Evolutionary conservation across 2,888 invertebrate species (phyloP), one percentile per base, ranked within the genome.

Genomic region (Monochamus alternatus): DNA sequence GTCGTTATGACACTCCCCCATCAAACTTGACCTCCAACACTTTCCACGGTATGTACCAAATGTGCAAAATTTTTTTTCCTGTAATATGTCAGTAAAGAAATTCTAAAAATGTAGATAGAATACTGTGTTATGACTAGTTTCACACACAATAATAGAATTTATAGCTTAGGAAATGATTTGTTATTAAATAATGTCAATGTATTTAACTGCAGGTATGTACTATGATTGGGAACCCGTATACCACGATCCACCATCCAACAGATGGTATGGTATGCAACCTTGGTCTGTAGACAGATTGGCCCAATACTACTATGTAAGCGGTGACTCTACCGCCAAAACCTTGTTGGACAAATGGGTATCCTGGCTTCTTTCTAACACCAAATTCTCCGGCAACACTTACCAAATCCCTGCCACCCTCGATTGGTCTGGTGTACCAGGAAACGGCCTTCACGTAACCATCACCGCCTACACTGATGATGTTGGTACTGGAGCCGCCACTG

Each of bases 261-360:
- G 62, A 38, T 78, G 78, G 78, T 78, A 76, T 55, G 78, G 78
- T 51, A 78, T 78, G 78, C 78, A 82, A 52, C 75, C 81, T 47
- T 81, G 82, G 82, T 81, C 82, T 14, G 80, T 77, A n/a, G 83
- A 83, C 69, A 78, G 83, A 62, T 71, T 83, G 47, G 83, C 81
- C 9, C 83, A 83, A 75, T 83, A 82, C 52, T 83, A 83, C 68
- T 83, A 82, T 67, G 80, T 80, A 22, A 79, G 79, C 58, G 82
- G 81, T 14, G 80, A 83, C 73, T 52, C 76, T 44, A 81, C 66
- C 69, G 82, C 81, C 43, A 74, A 83, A 74, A n/a, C 62, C 60
- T 67, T 81, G 64, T 64, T 83, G 58, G 74, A 75, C 55, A 82
- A 82, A 78, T 83, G 83, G 83, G 80, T 81, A 10, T 32, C 55